These are phyloP conservation scores for Stegodyphus mimosarum DNA, from an alignment of 1,140 invertebrate species.

Conservation along the genomic window DNA sequence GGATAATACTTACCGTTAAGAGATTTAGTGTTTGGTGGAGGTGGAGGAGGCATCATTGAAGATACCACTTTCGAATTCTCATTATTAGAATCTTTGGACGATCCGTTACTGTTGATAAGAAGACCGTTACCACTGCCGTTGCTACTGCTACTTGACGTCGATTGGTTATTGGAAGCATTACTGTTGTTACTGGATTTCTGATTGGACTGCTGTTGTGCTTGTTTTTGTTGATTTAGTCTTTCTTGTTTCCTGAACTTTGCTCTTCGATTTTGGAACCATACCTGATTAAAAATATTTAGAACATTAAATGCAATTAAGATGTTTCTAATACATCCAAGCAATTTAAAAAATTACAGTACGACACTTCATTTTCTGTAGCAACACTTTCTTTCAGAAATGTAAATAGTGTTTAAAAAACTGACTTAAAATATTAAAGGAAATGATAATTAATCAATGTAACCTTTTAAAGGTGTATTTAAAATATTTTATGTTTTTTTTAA, in stretches of 20 bases:
- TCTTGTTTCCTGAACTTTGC: constrained; percentile 52
- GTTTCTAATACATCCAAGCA: too few species aligned
- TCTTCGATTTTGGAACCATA: constrained; percentile 52
- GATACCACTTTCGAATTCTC: constrained; percentile 31
- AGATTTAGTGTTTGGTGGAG: constrained; percentile 29
- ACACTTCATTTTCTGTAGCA: too few species aligned
- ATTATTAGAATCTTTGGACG: constrained; percentile 33
- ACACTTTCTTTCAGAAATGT: too few species aligned
- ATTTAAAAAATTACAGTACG: too few species aligned
- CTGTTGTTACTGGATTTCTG: constrained; percentile 41
- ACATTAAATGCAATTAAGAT: too few species aligned
- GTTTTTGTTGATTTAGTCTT: constrained; percentile 46
- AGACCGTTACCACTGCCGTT: background rate
- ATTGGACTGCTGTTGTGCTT: constrained; percentile 47
- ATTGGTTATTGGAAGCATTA: constrained; percentile 15
- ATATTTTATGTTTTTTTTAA: too few species aligned
- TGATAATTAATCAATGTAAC: too few species aligned
- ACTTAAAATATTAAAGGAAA: too few species aligned
- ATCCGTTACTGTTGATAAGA: constrained; percentile 13
- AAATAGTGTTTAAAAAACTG: too few species aligned
- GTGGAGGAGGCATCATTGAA: constrained; percentile 44
- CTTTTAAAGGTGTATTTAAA: too few species aligned
- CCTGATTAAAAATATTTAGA: constrained; percentile 2
- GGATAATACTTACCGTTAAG: constrained; percentile 30
- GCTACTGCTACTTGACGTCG: constrained; percentile 8